Evolutionary conservation across 2,113 vertebrate genomes (phyloP).

Genomic region (Callionymus lyra): DNA sequence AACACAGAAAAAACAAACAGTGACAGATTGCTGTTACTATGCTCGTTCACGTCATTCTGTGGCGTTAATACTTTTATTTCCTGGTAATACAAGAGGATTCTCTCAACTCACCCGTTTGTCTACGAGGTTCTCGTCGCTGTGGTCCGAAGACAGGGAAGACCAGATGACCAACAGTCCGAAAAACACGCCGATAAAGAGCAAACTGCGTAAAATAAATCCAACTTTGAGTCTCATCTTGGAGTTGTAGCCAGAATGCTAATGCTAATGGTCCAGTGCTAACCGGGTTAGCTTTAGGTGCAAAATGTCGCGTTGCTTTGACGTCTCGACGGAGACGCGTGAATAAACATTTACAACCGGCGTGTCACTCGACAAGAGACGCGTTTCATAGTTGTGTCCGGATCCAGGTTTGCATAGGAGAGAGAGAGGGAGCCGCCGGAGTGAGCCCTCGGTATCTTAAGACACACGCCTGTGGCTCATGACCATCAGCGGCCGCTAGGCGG

Average conservation of each 20-base stretch:
- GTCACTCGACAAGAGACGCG: no score
- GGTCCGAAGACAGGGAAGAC: constrained; percentile 74
- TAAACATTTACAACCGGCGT: no score
- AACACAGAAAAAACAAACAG: no score
- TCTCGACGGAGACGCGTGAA: neutral
- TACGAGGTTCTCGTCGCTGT: constrained; percentile 62
- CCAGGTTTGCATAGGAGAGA: no score
- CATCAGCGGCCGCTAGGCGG: no score
- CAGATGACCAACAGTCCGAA: constrained; percentile 80
- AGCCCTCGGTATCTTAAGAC: no score
- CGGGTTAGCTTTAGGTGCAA: constrained; percentile 1
- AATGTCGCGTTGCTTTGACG: neutral
- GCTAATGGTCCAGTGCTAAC: constrained; percentile 20
- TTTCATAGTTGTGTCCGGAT: no score
- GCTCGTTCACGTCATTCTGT: neutral
- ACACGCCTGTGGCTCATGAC: no score
- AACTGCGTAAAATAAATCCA: constrained; percentile 79
- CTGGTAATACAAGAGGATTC: neutral
- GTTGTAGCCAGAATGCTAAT: constrained; percentile 17
- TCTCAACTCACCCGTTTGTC: constrained; percentile 62
- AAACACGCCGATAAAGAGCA: constrained; percentile 76
- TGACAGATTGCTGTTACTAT: no score
- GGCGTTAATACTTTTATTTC: neutral
- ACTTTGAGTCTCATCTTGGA: constrained; percentile 81
- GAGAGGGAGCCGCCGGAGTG: no score